Base-by-base conservation (phyloP, 2,113 vertebrate species). In the Collichthys lucidus region DNA sequence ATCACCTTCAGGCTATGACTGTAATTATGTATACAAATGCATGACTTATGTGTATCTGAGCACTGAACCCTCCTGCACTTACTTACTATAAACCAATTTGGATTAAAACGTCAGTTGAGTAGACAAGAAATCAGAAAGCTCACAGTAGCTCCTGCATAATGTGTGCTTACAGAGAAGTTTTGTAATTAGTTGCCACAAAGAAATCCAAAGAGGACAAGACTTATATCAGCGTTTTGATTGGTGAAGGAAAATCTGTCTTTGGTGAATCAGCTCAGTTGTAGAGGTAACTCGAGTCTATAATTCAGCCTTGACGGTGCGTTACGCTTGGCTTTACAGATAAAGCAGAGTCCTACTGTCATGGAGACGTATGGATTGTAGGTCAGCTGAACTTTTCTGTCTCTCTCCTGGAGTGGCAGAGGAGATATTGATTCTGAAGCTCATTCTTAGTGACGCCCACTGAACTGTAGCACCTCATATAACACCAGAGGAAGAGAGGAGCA, bases 281-380 rank as follows among this genome's bases (percentile, higher is more conserved):
- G 65, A 10, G 15, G 15, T 47, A 50, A 22, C 71, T 74, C 44
- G 7, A 46, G n/a, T 89, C 74, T 82, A 88, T 91, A 93, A 80
- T 73, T 91, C 89, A 91, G 80, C 49, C 70, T 69, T 69, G 90
- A 85, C 73, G 15, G 52, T 67, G 31, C 11, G 59, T 83, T 92
- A 31, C 49, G 16, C 76, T 79, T 65, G 82, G 67, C 85, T 88
- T 76, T 82, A 84, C 86, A 71, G 75, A 88, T 90, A 67, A 55
- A 86, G 73, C 64, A 80, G 62, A 82, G 65, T 57, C 73, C 53
- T 22, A 64, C 78, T 88, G 80, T 90, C 90, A 82, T 50, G 31
- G 72, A 92, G 88, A 90, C 81, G 49, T 91, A 94, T 88, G 86
- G 88, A 92, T 90, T 64, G 64, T 62, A 84, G 93, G 84, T 93